A percentile compares a stretch with the other conserved stretches of the same genome.
phyloP scores from a whole-genome alignment of 2,113 vertebrate genomes.

The Meleagris gallopavo region DNA sequence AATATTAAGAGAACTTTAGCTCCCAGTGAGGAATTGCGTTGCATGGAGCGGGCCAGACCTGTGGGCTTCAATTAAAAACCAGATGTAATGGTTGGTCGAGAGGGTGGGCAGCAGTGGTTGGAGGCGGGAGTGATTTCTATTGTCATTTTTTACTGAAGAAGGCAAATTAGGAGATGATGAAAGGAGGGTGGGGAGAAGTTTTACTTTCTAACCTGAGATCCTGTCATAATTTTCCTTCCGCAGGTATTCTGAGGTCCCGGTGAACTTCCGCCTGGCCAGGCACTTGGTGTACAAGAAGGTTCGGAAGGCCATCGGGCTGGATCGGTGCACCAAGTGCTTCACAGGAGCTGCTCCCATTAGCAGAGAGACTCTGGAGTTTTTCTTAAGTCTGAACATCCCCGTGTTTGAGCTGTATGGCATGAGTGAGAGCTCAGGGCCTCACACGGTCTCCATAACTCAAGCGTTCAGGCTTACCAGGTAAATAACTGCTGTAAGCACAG shows the following conservation, averaged over 20 bases:
- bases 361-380: constrained; percentile 90
- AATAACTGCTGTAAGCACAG: neutral
- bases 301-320: constrained; percentile 86
- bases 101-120: neutral
- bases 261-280: constrained; percentile 87
- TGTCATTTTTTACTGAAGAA: neutral
- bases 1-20: neutral
- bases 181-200: neutral
- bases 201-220: fast-evolving
- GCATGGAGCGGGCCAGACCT: fast-evolving
- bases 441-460: constrained; percentile 73
- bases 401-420: constrained; percentile 91
- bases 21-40: fast-evolving
- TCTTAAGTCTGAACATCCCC: constrained; percentile 91
- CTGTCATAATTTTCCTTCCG: fast-evolving
- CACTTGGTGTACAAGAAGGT: constrained; percentile 89
- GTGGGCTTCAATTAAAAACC: neutral
- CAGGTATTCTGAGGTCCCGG: constrained; percentile 11
- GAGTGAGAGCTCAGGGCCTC: constrained; percentile 91
- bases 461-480: constrained; percentile 86
- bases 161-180: fast-evolving
- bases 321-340: constrained; percentile 86
- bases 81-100: fast-evolving
- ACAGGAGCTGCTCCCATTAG: constrained; percentile 89
- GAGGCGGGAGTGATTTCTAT: neutral